A percentile compares a stretch with the other conserved stretches of the same genome.
These are phyloP conservation scores for Apotomis capreana DNA, from an alignment of 2,888 invertebrate genomes.

Conservation along the genomic window DNA sequence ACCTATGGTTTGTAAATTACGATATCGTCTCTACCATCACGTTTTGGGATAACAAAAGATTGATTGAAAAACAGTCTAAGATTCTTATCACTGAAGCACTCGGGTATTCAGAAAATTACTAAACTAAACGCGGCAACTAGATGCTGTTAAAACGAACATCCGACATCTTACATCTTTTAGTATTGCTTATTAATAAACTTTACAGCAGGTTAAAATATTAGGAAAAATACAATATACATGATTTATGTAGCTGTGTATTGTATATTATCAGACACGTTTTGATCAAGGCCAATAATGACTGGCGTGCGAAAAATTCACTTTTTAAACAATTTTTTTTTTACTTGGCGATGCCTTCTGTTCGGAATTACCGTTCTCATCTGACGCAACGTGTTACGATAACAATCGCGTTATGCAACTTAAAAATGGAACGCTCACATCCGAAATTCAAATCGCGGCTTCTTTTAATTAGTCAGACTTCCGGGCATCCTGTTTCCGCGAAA, in stretches of 20 bases:
- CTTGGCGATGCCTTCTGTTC: slow-evolving; percentile 36
- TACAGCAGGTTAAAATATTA: too few species aligned
- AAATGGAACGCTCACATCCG: slow-evolving; percentile 44
- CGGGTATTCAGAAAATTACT: too few species aligned
- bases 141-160: too few species aligned
- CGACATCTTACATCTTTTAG: too few species aligned
- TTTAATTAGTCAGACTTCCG: slow-evolving; percentile 42
- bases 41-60: neutral
- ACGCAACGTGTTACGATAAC: slow-evolving; percentile 43
- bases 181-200: too few species aligned
- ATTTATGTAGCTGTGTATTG: too few species aligned
- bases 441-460: slow-evolving; percentile 40
- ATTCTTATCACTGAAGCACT: neutral
- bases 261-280: slow-evolving; percentile 1
- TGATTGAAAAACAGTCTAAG: neutral
- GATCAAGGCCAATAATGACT: slow-evolving; percentile 18
- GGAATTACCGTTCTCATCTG: slow-evolving; percentile 38
- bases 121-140: too few species aligned
- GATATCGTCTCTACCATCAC: too few species aligned
- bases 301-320: slow-evolving; percentile 31
- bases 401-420: slow-evolving; percentile 41
- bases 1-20: too few species aligned
- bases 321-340: slow-evolving; percentile 30
- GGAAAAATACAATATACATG: too few species aligned
- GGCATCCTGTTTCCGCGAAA: slow-evolving; percentile 34